Base-by-base conservation (phyloP, 2,113 vertebrate genomes). In the Zosterops borbonicus region DNA sequence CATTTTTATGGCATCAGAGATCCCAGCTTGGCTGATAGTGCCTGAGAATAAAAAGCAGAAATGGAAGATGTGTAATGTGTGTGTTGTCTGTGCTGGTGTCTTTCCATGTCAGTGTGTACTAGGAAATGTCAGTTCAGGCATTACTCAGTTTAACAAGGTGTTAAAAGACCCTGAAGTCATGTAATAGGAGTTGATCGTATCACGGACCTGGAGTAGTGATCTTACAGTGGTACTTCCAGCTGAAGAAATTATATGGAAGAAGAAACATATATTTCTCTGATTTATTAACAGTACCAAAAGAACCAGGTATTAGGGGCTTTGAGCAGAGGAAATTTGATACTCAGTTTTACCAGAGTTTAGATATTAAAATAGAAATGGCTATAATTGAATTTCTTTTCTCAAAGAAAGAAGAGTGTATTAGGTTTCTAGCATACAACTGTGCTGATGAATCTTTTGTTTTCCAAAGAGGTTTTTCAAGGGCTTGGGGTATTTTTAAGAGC, bases 21-120 rank as follows among this genome's bases (percentile, higher is more conserved):
- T 67, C 10, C 23, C 47, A 67, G 5, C 17, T 33, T 59, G 49
- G 65, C 21, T 56, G n/a, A 49, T 5, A 27, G 12, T 55, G 29
- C 23, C 25, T 33, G 42, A n/a, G 41, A 90, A 52, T 41, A 44
- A 92, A 85, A 65, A 37, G 46, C 14, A 35, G 58, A 60, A 63
- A 14, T 22, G 5, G 46, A 76, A 71, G 50, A 31, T 0, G 0
- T 6, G 18, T 28, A 35, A 22, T 0, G 0, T 9, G 15, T 31
- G 28, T 60, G 20, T 39, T 78, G 20, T 33, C 39, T 90, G 29
- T 71, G 37, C 27, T 5, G 0, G 2, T 62, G 44, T 33, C 70
- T 90, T 39, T 70, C 87, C 15, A 3, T 23, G 15, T 23, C 27
- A 14, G 15, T 13, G 5, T 1, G 7, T 16, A 25, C 24, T 5